These are phyloP conservation scores for Diarsia mendica DNA, from an alignment of 2,888 invertebrate genomes.

Conservation along the genomic window DNA sequence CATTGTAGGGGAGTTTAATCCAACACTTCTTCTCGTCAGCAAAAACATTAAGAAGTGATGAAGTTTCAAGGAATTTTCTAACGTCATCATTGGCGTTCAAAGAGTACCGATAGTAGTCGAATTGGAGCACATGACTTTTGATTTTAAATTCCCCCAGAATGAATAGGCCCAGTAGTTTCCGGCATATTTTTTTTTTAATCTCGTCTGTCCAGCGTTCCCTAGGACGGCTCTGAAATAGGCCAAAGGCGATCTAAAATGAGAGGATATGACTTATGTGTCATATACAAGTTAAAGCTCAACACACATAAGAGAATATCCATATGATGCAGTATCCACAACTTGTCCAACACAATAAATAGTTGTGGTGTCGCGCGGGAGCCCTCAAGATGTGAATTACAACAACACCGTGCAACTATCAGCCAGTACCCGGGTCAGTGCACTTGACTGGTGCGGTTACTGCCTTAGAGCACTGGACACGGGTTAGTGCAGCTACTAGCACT, in stretches of 20 bases:
- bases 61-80: neutral
- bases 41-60: neutral
- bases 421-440: constrained; percentile 53
- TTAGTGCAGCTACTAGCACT: constrained; percentile 36
- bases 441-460: constrained; percentile 47
- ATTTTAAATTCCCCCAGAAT: neutral
- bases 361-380: constrained; percentile 20
- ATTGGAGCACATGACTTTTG: neutral
- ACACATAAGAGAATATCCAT: neutral
- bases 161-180: neutral
- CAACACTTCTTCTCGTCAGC: neutral
- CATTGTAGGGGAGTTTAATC: too few relatives aligned
- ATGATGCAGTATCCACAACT: constrained; percentile 21
- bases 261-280: neutral
- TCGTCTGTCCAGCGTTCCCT: too few relatives aligned
- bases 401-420: constrained; percentile 38
- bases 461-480: constrained; percentile 5
- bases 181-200: too few relatives aligned
- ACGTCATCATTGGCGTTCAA: neutral
- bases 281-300: neutral
- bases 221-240: neutral
- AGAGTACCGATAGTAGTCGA: neutral
- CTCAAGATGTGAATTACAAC: constrained; percentile 48
- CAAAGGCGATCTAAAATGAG: neutral
- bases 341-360: constrained; percentile 49